phyloP scores from a whole-genome alignment of 2,797 vertebrate species.

The Dendrocincla fuliginosa region DNA sequence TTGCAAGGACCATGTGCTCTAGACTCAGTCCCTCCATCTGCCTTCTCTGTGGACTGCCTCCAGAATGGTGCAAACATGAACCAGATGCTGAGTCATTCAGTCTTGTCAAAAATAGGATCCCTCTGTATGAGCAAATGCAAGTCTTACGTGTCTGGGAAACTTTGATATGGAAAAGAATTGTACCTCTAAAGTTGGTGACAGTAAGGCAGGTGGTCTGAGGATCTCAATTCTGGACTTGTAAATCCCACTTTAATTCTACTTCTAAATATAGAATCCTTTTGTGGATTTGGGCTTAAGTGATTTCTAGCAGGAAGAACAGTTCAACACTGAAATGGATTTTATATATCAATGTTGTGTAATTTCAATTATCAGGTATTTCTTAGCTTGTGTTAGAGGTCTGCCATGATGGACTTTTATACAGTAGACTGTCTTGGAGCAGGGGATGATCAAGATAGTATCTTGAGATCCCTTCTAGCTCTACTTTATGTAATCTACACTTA shows the following conservation, averaged over 20 bases:
- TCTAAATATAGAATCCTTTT: not conserved
- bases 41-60: not conserved
- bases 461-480: not conserved
- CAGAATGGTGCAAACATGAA: not conserved
- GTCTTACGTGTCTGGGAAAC: not conserved
- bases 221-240: not conserved
- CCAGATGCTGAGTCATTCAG: not conserved
- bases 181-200: not conserved
- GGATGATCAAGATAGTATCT: not conserved
- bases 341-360: not conserved
- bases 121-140: not conserved
- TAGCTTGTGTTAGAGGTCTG: not conserved
- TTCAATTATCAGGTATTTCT: not conserved
- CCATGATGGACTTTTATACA: not conserved
- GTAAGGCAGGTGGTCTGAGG: not conserved
- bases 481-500: not conserved
- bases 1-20: not conserved
- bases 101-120: not conserved
- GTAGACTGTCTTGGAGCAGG: not conserved
- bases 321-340: conserved; percentile 6
- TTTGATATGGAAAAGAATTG: not conserved
- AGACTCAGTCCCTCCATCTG: not conserved
- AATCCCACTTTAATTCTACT: not conserved
- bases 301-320: not conserved
- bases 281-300: not conserved